phyloP scores from a whole-genome alignment of 1,140 invertebrate species.

The Pseudachorutes palmiensis region DNA sequence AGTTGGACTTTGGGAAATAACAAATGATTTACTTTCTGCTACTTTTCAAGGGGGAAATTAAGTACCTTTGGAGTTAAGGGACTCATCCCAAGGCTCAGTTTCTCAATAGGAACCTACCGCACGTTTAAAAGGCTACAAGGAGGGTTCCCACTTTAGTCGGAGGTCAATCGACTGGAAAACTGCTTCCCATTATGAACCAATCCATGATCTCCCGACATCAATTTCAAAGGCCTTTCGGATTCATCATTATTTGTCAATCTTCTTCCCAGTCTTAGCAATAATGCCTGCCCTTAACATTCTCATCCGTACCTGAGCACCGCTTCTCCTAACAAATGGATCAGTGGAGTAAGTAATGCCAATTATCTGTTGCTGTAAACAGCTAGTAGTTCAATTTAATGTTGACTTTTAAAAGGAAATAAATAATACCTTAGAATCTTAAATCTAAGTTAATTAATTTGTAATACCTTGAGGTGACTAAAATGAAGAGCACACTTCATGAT shows the following conservation, averaged over 20 bases:
- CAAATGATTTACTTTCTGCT: neutral
- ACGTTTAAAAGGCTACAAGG: neutral
- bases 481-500: no score
- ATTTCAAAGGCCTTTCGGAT: neutral
- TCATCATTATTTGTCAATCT: conserved; percentile 6
- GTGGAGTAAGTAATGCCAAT: neutral
- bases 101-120: conserved; percentile 4
- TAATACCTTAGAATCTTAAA: neutral
- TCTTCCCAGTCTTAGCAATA: neutral
- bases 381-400: neutral
- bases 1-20: no score
- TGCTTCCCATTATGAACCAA: conserved; percentile 15
- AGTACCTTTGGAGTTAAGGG: neutral
- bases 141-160: neutral
- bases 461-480: no score
- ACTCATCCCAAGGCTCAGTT: conserved; percentile 3
- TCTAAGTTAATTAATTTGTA: neutral
- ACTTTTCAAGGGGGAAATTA: neutral
- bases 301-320: neutral
- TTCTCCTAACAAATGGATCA: no score
- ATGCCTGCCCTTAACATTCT: neutral
- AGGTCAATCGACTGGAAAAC: conserved; percentile 27
- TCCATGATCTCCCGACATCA: neutral
- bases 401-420: neutral
- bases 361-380: neutral